phyloP scores from a whole-genome alignment of 2,113 vertebrate genomes.

The Rhombomys opimus region DNA sequence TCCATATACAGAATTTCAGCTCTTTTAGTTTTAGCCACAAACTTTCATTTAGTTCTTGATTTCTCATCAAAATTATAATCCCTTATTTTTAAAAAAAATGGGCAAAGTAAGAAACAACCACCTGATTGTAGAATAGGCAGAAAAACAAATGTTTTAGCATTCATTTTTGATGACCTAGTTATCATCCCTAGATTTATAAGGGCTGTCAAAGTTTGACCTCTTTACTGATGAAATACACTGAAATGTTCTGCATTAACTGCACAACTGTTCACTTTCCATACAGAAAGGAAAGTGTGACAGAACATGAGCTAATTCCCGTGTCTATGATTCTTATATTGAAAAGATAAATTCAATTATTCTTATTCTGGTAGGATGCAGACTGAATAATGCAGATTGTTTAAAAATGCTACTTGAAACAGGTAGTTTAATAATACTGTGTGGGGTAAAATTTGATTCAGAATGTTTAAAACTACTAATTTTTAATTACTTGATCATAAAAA shows the following conservation, averaged over 20 bases:
- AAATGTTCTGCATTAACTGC: constrained; percentile 78
- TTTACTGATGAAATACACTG: constrained; percentile 69
- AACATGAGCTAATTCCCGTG: not conserved
- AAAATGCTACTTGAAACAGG: not conserved
- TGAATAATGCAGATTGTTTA: not conserved
- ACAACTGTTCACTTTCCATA: constrained; percentile 60
- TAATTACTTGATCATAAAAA: not conserved
- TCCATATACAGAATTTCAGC: not conserved
- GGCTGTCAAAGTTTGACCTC: constrained; percentile 75
- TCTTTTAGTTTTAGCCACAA: constrained; percentile 21
- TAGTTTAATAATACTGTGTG: not conserved
- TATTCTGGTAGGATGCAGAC: not conserved
- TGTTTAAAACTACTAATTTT: not conserved
- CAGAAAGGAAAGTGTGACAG: not conserved
- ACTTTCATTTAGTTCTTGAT: not conserved
- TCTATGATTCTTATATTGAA: not conserved
- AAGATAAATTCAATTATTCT: constrained; percentile 40
- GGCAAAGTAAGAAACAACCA: constrained; percentile 68
- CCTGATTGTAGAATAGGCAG: constrained; percentile 53
- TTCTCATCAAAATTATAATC: constrained; percentile 74
- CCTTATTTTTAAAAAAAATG: constrained; percentile 70
- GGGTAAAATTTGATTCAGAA: not conserved
- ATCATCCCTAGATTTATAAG: constrained; percentile 80
- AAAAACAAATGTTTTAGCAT: constrained; percentile 82
- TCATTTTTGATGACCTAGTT: constrained; percentile 83